These are phyloP conservation scores for Drosophila pruinosa DNA, from an alignment of 1,140 invertebrate genomes.

Conservation along the genomic window DNA sequence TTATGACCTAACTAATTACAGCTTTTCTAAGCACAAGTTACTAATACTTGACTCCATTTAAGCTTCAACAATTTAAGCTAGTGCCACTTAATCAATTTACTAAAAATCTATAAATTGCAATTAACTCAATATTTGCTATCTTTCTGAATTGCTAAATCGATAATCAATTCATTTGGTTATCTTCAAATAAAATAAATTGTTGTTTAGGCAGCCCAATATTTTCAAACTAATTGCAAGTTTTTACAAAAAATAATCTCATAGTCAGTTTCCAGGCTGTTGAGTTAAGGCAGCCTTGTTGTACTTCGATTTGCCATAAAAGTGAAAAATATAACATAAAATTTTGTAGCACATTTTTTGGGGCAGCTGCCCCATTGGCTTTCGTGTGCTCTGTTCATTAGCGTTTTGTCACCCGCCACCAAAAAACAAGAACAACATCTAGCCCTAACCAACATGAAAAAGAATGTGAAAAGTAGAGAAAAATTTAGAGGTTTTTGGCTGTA, in stretches of 20 bases:
- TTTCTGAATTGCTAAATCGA: no score
- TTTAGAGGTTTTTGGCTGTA: constrained; percentile 51
- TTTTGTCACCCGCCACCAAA: constrained; percentile 71
- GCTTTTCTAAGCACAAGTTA: background rate
- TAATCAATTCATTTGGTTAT: no score
- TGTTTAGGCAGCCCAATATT: no score
- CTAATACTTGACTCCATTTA: no score
- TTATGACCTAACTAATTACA: constrained; percentile 1
- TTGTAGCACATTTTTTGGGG: constrained; percentile 40
- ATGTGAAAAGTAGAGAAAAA: background rate
- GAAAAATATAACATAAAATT: constrained; percentile 38
- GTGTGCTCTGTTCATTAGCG: constrained; percentile 71
- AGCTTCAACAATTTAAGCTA: no score
- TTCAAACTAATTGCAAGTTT: background rate
- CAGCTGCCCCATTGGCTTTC: constrained; percentile 41
- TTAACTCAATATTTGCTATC: no score
- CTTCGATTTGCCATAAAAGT: constrained; percentile 68
- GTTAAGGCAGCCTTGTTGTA: background rate
- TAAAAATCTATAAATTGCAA: no score
- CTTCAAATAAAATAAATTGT: no score
- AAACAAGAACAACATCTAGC: constrained; percentile 18
- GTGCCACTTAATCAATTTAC: no score
- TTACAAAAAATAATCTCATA: no score
- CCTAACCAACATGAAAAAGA: constrained; percentile 2
- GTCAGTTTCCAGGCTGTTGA: no score